Conservation (phyloP, 2,113 vertebrate species). For the Noctilio leporinus region DNA sequence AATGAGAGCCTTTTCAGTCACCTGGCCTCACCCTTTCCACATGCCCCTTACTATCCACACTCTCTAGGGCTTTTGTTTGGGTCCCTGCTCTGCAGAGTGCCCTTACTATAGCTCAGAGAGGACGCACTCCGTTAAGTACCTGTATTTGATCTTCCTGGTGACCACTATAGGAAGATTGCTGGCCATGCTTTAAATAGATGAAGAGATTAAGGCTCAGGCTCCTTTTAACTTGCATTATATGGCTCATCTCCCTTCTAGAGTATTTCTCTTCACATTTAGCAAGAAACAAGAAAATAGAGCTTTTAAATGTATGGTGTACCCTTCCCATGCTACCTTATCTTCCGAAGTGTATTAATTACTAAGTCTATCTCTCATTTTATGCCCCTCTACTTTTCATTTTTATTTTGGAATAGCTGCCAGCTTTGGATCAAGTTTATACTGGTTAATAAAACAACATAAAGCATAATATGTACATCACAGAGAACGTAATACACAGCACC, state of each 20-base stretch:
- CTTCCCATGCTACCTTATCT: not conserved
- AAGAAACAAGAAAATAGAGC: not conserved
- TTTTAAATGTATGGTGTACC: not conserved
- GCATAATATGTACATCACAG: not conserved
- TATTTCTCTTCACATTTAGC: not conserved
- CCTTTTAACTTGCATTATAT: not conserved
- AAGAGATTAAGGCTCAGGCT: not conserved
- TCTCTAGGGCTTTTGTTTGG: not conserved
- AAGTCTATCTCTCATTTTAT: not conserved
- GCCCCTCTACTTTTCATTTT: not conserved
- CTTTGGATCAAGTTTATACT: not conserved
- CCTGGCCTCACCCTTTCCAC: not conserved
- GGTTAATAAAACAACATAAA: constrained; percentile 1
- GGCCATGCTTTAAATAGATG: not conserved
- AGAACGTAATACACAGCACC: not conserved
- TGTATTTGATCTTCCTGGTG: not conserved
- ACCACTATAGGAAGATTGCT: not conserved
- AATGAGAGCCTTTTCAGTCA: not conserved
- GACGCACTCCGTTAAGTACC: not conserved
- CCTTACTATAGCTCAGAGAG: not conserved
- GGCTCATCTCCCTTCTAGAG: not conserved
- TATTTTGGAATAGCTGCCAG: not conserved
- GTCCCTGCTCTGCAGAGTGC: not conserved
- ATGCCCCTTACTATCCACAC: not conserved
- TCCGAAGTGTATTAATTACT: not conserved